Percentiles rank a stretch among this genome's conserved stretches.
These are phyloP conservation scores for Chelonia mydas DNA, from an alignment of 2,797 vertebrate genomes.

Conservation along the genomic window DNA sequence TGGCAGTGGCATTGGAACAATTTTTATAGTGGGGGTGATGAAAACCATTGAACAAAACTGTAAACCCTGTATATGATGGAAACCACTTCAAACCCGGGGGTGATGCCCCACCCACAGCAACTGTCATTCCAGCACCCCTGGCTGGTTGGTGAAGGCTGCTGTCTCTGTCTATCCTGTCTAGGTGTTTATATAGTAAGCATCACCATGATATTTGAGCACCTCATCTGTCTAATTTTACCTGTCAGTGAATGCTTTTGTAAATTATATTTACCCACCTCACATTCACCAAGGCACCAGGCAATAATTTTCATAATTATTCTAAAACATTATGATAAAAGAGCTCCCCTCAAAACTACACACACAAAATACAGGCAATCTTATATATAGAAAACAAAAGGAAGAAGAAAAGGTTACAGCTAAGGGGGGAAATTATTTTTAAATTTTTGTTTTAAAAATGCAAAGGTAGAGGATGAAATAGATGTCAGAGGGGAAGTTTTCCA, in stretches of 20 bases:
- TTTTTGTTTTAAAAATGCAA: background rate
- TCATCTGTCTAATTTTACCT: background rate
- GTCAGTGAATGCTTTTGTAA: background rate
- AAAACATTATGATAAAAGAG: background rate
- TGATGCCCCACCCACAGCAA: too few species aligned
- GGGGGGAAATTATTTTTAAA: background rate
- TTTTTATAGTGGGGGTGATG: background rate
- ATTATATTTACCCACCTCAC: background rate
- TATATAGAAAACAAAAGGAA: background rate
- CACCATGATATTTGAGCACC: background rate
- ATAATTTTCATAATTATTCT: background rate
- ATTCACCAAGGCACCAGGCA: background rate
- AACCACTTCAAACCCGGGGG: too few species aligned
- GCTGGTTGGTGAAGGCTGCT: background rate
- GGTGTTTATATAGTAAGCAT: background rate
- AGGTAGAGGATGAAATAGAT: background rate
- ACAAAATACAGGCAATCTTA: background rate
- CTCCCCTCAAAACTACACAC: background rate
- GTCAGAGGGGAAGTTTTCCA: background rate
- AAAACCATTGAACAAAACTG: background rate
- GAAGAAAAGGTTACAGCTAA: background rate
- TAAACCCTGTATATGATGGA: too few species aligned
- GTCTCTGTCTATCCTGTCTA: background rate
- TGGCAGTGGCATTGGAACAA: background rate
- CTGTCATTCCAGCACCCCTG: background rate